Base-by-base conservation (phyloP, 2,888 invertebrate genomes). In the Rhamphomyia laevipes region DNA sequence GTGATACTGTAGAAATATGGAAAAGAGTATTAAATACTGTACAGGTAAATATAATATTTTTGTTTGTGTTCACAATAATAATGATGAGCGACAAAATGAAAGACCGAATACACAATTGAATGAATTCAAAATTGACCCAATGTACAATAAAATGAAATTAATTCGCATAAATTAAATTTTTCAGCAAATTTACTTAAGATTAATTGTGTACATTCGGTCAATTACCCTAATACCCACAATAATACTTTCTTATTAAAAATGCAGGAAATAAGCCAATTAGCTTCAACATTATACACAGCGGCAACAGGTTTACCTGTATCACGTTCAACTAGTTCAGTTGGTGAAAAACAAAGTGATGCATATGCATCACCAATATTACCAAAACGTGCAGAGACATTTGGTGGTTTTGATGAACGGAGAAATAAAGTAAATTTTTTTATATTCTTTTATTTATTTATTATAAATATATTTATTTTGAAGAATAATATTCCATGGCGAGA, bases 371-470 rank as follows among this genome's bases (percentile, higher is more conserved):
- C 91, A 15, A 84, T 86, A 35, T 71, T 95, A 53, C 94, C 95
- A 16, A 85, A 92, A 59, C 77, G 95, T 30, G 95, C 95, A 0
- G 95, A 95, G 73, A 95, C 95, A 4, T 96, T 95, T 71, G 93
- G 93, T 2, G 95, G 95, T 10, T 95, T 95, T 64, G 95, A 95
- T 72, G 77, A 77, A 59, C 68, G 67, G 53, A 63, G 70, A 13
- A 64, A 58, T 46, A 72, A 68, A 70, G 61, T 59, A 48, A 45
- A 48, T 41, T 10, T 31, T 5, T 15, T 17, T 11, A 43, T 23
- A 17, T 12, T n/a, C n/a, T n/a, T n/a, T n/a, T n/a, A n/a, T n/a
- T n/a, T 12, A 5, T 27, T 42, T 15, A 10, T 16, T 31, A 16
- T 48, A 21, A 23, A 13, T 13, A 27, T 18, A 10, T 40, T 49